These are phyloP conservation scores for Sepiola atlantica DNA, from an alignment of 2,888 invertebrate species.

Conservation along the genomic window DNA sequence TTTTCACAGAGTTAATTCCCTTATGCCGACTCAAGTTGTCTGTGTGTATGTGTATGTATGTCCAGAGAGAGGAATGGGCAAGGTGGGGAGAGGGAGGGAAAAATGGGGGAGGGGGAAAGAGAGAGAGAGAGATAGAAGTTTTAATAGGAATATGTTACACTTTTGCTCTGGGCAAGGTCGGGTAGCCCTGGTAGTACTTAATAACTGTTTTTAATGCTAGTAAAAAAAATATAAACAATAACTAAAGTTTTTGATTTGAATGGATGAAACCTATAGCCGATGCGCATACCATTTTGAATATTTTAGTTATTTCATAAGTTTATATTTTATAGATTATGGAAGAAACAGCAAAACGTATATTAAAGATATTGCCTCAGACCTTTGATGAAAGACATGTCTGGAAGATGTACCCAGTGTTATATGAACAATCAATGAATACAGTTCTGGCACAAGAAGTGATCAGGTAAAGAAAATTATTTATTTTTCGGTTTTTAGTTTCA, in stretches of 20 bases:
- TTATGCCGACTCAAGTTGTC: no score
- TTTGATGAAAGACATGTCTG: conserved; percentile 78
- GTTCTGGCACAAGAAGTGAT: conserved; percentile 90
- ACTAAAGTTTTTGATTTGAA: neutral
- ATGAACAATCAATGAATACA: conserved; percentile 91
- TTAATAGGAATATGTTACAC: no score
- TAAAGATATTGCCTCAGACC: conserved; percentile 79
- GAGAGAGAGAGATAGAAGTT: no score
- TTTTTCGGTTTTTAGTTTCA: neutral
- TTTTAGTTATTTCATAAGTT: neutral
- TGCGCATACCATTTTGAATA: neutral
- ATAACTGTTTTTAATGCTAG: neutral
- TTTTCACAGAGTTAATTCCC: no score
- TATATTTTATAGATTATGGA: conserved; percentile 75
- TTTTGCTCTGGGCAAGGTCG: no score
- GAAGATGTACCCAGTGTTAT: conserved; percentile 85
- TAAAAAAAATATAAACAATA: neutral
- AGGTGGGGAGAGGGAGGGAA: no score
- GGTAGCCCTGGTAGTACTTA: no score
- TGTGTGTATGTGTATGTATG: no score
- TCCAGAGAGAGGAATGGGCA: no score
- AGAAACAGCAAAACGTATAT: conserved; percentile 79
- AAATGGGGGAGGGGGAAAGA: no score
- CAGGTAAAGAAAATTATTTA: conserved; percentile 77
- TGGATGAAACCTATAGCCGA: neutral